phyloP scores from a whole-genome alignment of 2,113 vertebrate genomes.

The Grus americana region DNA sequence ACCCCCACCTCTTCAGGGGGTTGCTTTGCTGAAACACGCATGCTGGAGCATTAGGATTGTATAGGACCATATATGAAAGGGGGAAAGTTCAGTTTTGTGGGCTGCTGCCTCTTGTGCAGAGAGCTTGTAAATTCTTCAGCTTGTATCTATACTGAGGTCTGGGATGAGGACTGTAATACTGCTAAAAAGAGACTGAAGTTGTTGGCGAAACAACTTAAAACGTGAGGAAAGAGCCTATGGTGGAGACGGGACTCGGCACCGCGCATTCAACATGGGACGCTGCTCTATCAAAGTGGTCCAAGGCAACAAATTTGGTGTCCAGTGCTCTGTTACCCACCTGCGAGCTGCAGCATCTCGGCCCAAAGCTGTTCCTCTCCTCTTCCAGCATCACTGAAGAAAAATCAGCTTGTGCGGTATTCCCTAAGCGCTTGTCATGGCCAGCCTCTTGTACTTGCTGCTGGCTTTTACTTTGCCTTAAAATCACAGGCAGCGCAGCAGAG shows the following conservation, averaged over 20 bases:
- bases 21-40: background rate
- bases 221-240: background rate
- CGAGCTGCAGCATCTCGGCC: background rate
- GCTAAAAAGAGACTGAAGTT: background rate
- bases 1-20: accelerated
- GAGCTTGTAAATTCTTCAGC: background rate
- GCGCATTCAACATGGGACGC: accelerated
- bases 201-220: background rate
- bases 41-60: too few species aligned
- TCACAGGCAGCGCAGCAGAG: background rate
- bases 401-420: too few species aligned
- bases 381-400: background rate
- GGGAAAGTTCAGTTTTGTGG: background rate
- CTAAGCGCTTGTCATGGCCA: accelerated
- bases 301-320: background rate
- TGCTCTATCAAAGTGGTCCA: accelerated
- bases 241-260: accelerated
- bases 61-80: background rate
- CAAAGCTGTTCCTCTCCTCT: background rate
- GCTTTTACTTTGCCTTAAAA: background rate
- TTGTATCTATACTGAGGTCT: background rate
- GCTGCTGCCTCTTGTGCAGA: background rate
- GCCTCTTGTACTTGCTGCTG: background rate
- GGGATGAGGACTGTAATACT: background rate
- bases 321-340: background rate